Evolutionary conservation across 1,140 invertebrate genomes (phyloP).

Genomic region (Pseudachorutes palmiensis): DNA sequence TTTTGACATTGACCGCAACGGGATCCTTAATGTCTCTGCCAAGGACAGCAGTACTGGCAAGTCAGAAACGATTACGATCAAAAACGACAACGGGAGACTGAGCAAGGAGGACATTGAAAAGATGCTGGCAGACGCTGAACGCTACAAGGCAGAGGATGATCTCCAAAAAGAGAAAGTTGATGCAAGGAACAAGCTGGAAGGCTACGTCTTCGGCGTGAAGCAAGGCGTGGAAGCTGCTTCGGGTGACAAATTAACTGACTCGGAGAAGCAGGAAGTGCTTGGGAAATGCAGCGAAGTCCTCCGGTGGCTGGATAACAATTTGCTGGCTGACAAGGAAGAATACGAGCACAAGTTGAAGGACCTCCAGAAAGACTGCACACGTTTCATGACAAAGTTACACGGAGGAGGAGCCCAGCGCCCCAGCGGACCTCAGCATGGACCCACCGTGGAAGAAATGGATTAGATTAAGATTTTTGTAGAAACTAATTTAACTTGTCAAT

Average conservation of each 20-base stretch:
- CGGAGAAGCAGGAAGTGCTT: conserved; percentile 53
- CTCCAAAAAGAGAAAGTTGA: conserved; percentile 56
- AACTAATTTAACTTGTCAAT: too few species aligned
- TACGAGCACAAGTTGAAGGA: conserved; percentile 44
- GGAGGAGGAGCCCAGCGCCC: conserved; percentile 2
- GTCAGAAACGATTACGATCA: conserved; percentile 27
- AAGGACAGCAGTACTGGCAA: conserved; percentile 66
- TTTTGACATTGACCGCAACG: conserved; percentile 71
- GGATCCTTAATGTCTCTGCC: conserved; percentile 70
- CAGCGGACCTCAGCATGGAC: conserved; percentile 10
- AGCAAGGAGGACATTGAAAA: conserved; percentile 83
- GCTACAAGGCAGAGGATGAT: conserved; percentile 60
- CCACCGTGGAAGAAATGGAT: conserved; percentile 34
- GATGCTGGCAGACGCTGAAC: conserved; percentile 75
- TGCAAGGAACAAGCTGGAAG: conserved; percentile 66
- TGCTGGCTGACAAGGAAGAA: conserved; percentile 47
- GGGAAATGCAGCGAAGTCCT: conserved; percentile 41
- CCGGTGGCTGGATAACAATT: conserved; percentile 50
- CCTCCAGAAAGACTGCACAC: conserved; percentile 41
- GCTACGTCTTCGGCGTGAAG: conserved; percentile 76
- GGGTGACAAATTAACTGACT: conserved; percentile 48
- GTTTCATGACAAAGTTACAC: conserved; percentile 42
- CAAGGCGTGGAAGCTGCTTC: conserved; percentile 57
- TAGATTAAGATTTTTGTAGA: too few species aligned
- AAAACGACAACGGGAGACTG: conserved; percentile 52